These are phyloP conservation scores for Bubalus kerabau DNA, from an alignment of 2,113 vertebrate genomes.

Conservation along the genomic window DNA sequence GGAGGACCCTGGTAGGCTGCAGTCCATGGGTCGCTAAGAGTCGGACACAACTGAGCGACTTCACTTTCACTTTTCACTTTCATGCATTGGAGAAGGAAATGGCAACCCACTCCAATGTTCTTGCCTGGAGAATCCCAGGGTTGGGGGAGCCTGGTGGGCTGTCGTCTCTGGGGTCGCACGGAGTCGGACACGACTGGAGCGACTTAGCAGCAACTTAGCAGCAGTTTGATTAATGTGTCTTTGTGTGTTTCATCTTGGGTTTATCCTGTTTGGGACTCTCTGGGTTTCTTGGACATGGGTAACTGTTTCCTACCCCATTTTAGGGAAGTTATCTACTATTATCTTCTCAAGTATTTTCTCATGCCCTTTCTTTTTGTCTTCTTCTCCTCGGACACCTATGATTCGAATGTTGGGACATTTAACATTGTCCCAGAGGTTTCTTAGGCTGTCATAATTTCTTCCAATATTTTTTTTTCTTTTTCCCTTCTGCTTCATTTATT, in stretches of 20 bases:
- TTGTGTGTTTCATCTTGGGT: background rate
- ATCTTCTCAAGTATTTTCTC: background rate
- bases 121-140: too few species aligned
- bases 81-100: too few species aligned
- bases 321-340: background rate
- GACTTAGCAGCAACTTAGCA: too few species aligned
- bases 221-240: background rate
- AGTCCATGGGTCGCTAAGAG: too few species aligned
- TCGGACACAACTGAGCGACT: too few species aligned
- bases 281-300: background rate
- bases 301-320: background rate
- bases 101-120: too few species aligned
- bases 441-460: background rate
- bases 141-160: too few species aligned
- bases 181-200: too few species aligned
- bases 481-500: background rate
- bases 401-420: background rate
- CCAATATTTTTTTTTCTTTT: accelerated
- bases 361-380: background rate
- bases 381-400: background rate
- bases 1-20: too few species aligned
- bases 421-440: background rate
- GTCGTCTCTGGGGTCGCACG: too few species aligned
- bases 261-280: background rate
- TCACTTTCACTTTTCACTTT: too few species aligned